These are phyloP conservation scores for Nansenia antarctica DNA, from an alignment of 2,113 vertebrate species.

Conservation along the genomic window DNA sequence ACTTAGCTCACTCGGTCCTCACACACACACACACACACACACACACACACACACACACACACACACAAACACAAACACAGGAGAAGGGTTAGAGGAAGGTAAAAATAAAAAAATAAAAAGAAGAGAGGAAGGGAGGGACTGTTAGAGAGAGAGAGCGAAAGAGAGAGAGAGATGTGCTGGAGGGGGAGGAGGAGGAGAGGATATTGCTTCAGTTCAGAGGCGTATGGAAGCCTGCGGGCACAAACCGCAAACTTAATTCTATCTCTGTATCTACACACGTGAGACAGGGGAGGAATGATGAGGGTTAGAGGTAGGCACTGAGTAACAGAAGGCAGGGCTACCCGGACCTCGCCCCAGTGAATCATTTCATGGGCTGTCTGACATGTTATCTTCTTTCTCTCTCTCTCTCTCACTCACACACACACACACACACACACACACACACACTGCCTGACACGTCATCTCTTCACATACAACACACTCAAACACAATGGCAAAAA, in stretches of 20 bases:
- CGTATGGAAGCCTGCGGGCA: background rate
- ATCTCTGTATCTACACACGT: background rate
- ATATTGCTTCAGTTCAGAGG: background rate
- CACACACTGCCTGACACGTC: conserved; percentile 27
- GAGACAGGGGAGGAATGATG: background rate
- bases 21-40: conserved; percentile 16
- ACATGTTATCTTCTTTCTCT: conserved; percentile 41
- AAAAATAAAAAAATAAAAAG: background rate
- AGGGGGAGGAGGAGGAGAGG: background rate
- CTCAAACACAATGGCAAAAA: conserved; percentile 17
- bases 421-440: conserved; percentile 19
- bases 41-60: background rate
- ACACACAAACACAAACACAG: background rate
- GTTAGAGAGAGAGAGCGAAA: background rate
- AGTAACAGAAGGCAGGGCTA: conserved; percentile 55
- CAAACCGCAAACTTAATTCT: background rate
- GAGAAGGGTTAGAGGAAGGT: background rate
- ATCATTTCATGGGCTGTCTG: conserved; percentile 61
- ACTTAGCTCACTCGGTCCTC: conserved; percentile 1
- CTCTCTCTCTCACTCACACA: conserved; percentile 23
- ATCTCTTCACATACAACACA: conserved; percentile 1
- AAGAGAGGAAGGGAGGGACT: background rate
- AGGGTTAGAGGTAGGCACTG: conserved; percentile 33
- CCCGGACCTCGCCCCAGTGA: conserved; percentile 70
- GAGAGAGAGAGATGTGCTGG: background rate